Evolutionary conservation across 2,797 vertebrate species (phyloP).

Genomic region (Caiman crocodilus): DNA sequence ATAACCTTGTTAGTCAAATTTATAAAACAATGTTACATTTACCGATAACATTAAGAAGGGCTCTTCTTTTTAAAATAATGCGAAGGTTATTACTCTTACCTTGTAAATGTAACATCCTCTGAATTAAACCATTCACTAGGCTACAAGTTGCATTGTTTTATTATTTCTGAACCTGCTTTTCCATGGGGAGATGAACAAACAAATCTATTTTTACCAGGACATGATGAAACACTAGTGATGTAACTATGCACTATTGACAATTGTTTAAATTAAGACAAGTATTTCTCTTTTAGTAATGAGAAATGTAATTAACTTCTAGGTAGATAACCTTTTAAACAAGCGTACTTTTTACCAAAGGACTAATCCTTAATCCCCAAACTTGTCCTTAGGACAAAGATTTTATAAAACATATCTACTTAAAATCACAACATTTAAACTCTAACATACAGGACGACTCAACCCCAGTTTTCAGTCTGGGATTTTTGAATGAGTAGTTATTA

Average conservation of each 20-base stretch:
- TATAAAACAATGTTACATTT: neutral
- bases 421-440: neutral
- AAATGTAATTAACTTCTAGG: neutral
- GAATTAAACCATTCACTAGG: neutral
- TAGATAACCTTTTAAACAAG: neutral
- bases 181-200: conserved; percentile 72
- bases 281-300: neutral
- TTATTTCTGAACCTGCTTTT: conserved; percentile 68
- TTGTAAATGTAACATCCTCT: neutral
- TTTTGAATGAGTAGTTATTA: too few relatives aligned
- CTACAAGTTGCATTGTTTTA: conserved; percentile 44
- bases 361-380: neutral
- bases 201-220: conserved; percentile 51
- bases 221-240: conserved; percentile 73
- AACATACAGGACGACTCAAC: neutral
- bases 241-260: neutral
- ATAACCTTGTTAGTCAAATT: neutral
- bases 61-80: neutral
- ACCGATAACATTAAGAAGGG: conserved; percentile 16
- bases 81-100: neutral
- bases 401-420: neutral
- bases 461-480: neutral
- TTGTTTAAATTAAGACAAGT: neutral
- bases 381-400: neutral
- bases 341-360: neutral